A percentile compares a stretch with the other conserved stretches of the same genome.
Evolutionary conservation across 2,797 vertebrate genomes (phyloP).

Genomic region (Otolemur crassicaudatus): DNA sequence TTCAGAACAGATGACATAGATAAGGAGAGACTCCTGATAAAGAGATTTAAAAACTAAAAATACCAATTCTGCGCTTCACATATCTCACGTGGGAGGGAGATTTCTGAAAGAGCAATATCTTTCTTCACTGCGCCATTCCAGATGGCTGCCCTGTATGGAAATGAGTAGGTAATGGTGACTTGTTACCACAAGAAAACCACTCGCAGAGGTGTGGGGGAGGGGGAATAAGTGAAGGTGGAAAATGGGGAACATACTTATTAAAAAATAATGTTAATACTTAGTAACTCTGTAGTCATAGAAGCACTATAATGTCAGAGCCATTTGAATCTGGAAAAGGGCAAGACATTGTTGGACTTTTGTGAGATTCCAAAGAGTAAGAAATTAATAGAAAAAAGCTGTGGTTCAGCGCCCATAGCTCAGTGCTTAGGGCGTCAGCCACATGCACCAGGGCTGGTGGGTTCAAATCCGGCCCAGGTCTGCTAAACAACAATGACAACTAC

Average conservation of each 20-base stretch:
- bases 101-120: conserved; percentile 65
- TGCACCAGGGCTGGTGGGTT: too few species aligned
- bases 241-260: neutral
- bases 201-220: neutral
- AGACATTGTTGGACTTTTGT: neutral
- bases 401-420: too few species aligned
- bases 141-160: conserved; percentile 22
- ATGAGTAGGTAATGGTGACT: conserved; percentile 33
- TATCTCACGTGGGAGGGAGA: conserved; percentile 6
- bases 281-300: neutral
- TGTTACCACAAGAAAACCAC: neutral
- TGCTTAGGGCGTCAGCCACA: too few species aligned
- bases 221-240: neutral
- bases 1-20: conserved; percentile 65
- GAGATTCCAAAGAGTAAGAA: conserved; percentile 46
- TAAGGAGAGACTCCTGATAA: conserved; percentile 72
- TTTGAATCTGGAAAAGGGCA: conserved; percentile 47
- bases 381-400: neutral
- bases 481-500: too few species aligned
- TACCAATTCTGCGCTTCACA: conserved; percentile 53
- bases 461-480: too few species aligned
- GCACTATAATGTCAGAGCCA: conserved; percentile 27
- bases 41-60: conserved; percentile 69
- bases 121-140: conserved; percentile 39
- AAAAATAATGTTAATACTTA: conserved; percentile 19